phyloP scores from a whole-genome alignment of 2,888 invertebrate genomes.

The Sceliomorpha sp. region DNA sequence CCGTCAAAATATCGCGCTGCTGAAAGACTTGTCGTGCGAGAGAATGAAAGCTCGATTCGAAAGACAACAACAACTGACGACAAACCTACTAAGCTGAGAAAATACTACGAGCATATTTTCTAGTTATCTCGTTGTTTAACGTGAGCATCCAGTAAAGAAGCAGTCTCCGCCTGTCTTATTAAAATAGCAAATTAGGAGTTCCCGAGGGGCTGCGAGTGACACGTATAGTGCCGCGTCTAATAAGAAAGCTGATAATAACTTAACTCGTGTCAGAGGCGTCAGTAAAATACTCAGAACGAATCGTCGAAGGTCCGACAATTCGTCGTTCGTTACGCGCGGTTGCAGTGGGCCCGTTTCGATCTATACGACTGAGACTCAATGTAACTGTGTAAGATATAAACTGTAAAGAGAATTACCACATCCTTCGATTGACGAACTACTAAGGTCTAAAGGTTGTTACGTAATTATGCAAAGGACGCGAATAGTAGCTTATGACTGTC shows the following conservation, averaged over 20 bases:
- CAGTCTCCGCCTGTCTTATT: too few relatives aligned
- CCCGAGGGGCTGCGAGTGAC: too few relatives aligned
- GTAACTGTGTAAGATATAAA: slow-evolving; percentile 54
- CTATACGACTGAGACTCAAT: slow-evolving; percentile 48
- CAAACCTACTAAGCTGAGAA: too few relatives aligned
- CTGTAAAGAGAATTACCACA: slow-evolving; percentile 54
- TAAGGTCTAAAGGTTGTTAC: slow-evolving; percentile 43
- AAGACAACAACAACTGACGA: too few relatives aligned
- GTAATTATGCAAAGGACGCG: slow-evolving; percentile 42
- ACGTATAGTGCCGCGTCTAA: slow-evolving; percentile 7
- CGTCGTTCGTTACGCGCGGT: slow-evolving; percentile 53
- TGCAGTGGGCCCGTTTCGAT: slow-evolving; percentile 53
- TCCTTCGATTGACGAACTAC: slow-evolving; percentile 48
- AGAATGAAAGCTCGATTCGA: too few relatives aligned
- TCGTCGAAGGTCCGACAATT: slow-evolving; percentile 49
- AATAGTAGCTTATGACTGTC: too few relatives aligned
- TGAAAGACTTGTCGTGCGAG: too few relatives aligned
- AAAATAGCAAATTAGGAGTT: too few relatives aligned
- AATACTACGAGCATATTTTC: too few relatives aligned
- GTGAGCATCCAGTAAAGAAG: too few relatives aligned
- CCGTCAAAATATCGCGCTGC: too few relatives aligned
- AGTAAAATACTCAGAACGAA: slow-evolving; percentile 45
- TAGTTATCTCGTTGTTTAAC: too few relatives aligned
- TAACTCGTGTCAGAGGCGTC: slow-evolving; percentile 48
- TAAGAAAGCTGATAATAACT: slow-evolving; percentile 41